Conservation (phyloP, 2,113 vertebrate species). For the Cyprinodon tularosa region DNA sequence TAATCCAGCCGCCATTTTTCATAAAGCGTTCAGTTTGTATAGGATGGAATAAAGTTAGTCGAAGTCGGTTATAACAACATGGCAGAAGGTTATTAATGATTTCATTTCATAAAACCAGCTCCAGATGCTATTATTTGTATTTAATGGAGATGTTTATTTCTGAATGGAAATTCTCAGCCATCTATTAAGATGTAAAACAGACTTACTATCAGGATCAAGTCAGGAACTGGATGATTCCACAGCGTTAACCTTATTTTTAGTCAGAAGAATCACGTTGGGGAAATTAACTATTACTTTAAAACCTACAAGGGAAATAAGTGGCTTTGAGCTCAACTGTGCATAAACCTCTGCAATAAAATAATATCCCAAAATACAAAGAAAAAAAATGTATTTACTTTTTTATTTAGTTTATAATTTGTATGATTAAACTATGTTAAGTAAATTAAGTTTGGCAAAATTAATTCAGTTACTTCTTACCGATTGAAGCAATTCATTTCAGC, state of each 20-base stretch:
- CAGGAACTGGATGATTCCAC: neutral
- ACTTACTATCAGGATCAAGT: neutral
- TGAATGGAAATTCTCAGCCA: neutral
- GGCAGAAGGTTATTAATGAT: neutral
- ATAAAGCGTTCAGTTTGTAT: neutral
- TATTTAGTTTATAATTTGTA: no score
- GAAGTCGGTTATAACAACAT: neutral
- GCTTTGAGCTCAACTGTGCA: no score
- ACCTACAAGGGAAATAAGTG: no score
- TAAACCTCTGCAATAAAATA: no score
- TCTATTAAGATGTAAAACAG: no score
- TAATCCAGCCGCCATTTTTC: slow-evolving; percentile 7
- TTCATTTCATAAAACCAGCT: neutral
- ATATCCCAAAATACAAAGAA: no score
- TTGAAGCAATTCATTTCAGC: no score
- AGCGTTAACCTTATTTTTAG: neutral
- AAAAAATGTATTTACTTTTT: no score
- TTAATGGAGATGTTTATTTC: neutral
- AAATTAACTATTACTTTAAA: neutral
- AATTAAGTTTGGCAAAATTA: no score
- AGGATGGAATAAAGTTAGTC: neutral
- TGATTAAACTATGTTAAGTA: no score
- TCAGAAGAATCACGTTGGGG: neutral
- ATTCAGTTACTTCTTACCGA: no score
- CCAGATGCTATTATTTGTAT: neutral